These are phyloP conservation scores for Formica aserva DNA, from an alignment of 2,888 invertebrate species.

Conservation along the genomic window DNA sequence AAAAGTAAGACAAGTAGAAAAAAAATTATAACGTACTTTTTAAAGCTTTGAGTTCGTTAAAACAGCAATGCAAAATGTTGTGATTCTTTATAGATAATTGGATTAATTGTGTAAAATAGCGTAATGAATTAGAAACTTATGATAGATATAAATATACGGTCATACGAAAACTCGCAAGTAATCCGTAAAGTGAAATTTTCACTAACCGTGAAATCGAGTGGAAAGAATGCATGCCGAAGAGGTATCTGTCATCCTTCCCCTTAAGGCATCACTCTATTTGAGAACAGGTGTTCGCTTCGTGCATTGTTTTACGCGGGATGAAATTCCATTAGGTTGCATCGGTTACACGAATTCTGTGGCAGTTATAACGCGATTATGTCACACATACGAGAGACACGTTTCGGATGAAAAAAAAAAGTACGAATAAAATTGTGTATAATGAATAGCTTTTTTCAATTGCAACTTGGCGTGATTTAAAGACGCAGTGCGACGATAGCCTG, in stretches of 20 bases:
- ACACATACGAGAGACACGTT: neutral
- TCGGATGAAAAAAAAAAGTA: slow-evolving; percentile 12
- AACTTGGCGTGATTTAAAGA: slow-evolving; percentile 16
- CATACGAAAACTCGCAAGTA: neutral
- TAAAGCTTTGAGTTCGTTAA: neutral
- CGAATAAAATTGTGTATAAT: slow-evolving; percentile 6
- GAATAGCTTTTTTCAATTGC: slow-evolving; percentile 1
- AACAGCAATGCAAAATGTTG: neutral
- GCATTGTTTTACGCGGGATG: slow-evolving; percentile 10
- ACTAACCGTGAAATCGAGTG: neutral
- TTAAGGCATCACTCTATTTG: slow-evolving; percentile 29
- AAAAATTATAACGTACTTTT: neutral
- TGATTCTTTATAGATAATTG: neutral
- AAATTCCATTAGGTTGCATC: slow-evolving; percentile 34
- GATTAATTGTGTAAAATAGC: neutral
- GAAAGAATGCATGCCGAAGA: neutral
- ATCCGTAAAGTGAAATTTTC: slow-evolving; percentile 42
- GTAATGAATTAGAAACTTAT: neutral
- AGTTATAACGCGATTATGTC: slow-evolving; percentile 21
- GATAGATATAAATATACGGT: neutral
- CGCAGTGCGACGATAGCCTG: slow-evolving; percentile 3
- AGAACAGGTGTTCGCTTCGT: slow-evolving; percentile 37
- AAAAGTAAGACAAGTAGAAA: neutral
- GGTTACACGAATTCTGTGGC: slow-evolving; percentile 20
- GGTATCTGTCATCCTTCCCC: neutral